A percentile compares a stretch with the other conserved stretches of the same genome.
Conservation (phyloP, 2,888 invertebrate species). For the Cartodere bifasciata region DNA sequence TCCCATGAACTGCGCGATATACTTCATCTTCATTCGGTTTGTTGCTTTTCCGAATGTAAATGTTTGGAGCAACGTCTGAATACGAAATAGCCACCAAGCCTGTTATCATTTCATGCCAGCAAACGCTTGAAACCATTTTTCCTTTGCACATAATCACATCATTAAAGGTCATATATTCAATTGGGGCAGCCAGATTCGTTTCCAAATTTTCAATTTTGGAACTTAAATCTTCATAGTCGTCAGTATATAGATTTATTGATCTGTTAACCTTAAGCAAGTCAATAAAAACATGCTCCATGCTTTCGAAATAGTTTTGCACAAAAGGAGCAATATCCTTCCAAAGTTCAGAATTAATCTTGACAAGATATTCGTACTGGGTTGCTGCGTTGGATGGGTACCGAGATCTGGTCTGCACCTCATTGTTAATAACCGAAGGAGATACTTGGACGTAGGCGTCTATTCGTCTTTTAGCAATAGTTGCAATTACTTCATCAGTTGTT, state of each 20-base stretch:
- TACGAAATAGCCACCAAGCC: slow-evolving; percentile 59
- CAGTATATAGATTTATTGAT: slow-evolving; percentile 45
- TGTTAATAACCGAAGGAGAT: slow-evolving; percentile 34
- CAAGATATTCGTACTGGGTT: slow-evolving; percentile 49
- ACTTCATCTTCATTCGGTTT: slow-evolving; percentile 22
- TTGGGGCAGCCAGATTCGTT: slow-evolving; percentile 14
- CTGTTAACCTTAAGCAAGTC: slow-evolving; percentile 26
- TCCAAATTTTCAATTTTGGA: neutral
- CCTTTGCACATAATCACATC: slow-evolving; percentile 50
- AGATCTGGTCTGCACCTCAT: slow-evolving; percentile 52
- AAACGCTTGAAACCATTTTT: slow-evolving; percentile 50
- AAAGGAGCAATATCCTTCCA: slow-evolving; percentile 11
- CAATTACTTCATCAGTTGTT: slow-evolving; percentile 42
- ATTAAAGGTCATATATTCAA: slow-evolving; percentile 49
- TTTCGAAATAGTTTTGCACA: slow-evolving; percentile 24
- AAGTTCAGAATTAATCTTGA: slow-evolving; percentile 16
- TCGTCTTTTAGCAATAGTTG: slow-evolving; percentile 43
- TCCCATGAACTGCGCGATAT: slow-evolving; percentile 39
- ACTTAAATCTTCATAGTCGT: slow-evolving; percentile 44
- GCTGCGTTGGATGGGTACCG: slow-evolving; percentile 55
- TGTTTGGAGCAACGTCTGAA: slow-evolving; percentile 42
- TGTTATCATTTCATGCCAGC: slow-evolving; percentile 60
- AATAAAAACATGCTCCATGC: slow-evolving; percentile 25
- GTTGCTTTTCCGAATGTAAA: slow-evolving; percentile 30
- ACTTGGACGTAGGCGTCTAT: slow-evolving; percentile 48